Evolutionary conservation across 1,140 invertebrate genomes (phyloP), one percentile per base, ranked within the genome.

Genomic region (Triops longicaudatus): DNA sequence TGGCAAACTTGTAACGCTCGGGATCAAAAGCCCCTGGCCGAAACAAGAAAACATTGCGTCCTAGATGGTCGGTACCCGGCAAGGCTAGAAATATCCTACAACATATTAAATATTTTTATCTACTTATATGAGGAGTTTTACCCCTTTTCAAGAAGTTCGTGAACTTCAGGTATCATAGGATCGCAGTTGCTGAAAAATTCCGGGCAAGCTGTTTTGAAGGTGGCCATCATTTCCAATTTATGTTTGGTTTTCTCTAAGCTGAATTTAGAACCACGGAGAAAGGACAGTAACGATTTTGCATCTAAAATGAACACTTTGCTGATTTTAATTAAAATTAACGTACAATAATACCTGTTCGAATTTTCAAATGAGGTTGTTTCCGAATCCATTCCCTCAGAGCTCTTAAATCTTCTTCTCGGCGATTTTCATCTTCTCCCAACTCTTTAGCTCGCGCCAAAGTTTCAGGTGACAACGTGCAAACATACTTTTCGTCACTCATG

Each of bases 361-460:
- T 12, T 0, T 41, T 41, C 12, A 74, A 74, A n/a, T 37, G 31
- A 17, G 28, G 42, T 26, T 74, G 73, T 22, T 74, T 74, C 31
- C 27, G 73, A 74, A 90, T 84, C 89, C 90, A 90, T 43, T 89
- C 86, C 44, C 86, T 86, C 31, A 91, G 83, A 75, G 85, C 83
- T 73, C 85, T 79, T 17, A 91, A 82, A 81, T 90, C 89, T n/a
- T 86, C 84, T 2, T 81, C 79, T 4, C 87, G 81, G 22, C 85
- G 82, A 0, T 85, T 84, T 0, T 88, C 86, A 80, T 88, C 87
- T 82, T 91, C 89, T 74, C 87, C 87, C 17, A 90, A 80, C 80
- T 90, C 88, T 73, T 84, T 85, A 42, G 89, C 89, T 11, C 77
- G 12, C 43, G 27, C 73, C 27, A 75, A 78, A 37, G 82, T 74